Evolutionary conservation across 35 echinoderm and acorn worm species (phyloP).

Genomic region (Ophioderma brevispina): DNA sequence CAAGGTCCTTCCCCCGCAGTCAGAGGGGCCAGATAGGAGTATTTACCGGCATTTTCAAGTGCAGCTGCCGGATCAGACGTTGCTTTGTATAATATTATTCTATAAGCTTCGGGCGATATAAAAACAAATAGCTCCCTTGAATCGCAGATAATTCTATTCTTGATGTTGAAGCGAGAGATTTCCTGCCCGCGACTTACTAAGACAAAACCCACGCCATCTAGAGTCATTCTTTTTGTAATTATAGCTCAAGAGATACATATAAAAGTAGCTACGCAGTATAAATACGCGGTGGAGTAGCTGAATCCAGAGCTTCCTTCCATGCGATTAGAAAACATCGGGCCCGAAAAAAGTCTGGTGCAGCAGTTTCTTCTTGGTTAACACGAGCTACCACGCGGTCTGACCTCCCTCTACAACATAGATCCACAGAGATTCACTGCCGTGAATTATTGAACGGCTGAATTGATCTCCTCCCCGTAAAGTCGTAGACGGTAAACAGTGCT

Average conservation of each 20-base stretch:
- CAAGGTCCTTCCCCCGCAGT: slow-evolving; percentile 3
- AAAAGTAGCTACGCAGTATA: background rate
- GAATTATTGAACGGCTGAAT: slow-evolving; percentile 7
- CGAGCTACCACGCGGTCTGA: background rate
- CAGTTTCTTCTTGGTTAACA: background rate
- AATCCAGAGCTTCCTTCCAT: background rate
- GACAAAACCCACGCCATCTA: background rate
- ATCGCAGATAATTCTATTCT: background rate
- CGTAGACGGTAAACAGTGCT: slow-evolving; percentile 8
- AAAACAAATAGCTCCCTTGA: slow-evolving; percentile 1
- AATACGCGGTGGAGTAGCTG: background rate
- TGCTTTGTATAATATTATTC: slow-evolving; percentile 3
- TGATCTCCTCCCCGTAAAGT: background rate
- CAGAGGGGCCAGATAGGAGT: background rate
- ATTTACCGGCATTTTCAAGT: background rate
- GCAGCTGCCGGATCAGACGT: slow-evolving; percentile 7
- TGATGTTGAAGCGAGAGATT: background rate
- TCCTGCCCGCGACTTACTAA: background rate
- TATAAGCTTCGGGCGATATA: background rate
- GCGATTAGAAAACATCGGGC: background rate
- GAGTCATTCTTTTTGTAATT: background rate
- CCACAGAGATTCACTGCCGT: background rate
- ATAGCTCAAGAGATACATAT: background rate
- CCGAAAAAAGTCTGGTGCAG: background rate
- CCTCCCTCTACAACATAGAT: background rate